Percentiles rank a stretch among this genome's conserved stretches.
These are phyloP conservation scores for Drosophila mulleri DNA, from an alignment of 2,888 invertebrate species.

Conservation along the genomic window DNA sequence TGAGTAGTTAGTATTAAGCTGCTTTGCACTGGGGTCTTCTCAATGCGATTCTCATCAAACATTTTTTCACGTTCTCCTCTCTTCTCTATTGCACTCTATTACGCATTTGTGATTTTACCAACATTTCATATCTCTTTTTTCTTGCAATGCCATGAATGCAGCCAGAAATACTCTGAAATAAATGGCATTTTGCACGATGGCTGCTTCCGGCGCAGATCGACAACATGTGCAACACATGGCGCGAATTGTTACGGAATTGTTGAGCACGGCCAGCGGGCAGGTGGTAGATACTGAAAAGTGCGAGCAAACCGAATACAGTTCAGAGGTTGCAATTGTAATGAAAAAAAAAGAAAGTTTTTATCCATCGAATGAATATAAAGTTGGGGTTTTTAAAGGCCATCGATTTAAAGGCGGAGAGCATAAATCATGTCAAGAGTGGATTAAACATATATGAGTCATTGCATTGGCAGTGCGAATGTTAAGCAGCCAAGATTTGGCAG, in stretches of 20 bases:
- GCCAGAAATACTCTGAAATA: slow-evolving; percentile 6
- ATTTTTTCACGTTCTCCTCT: neutral
- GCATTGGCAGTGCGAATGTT: neutral
- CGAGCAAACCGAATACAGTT: neutral
- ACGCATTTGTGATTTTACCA: slow-evolving; percentile 9
- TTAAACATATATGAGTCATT: slow-evolving; percentile 25
- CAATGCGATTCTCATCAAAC: neutral
- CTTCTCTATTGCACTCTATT: neutral
- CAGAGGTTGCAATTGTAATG: neutral
- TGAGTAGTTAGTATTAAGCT: neutral
- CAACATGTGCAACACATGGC: slow-evolving; percentile 11
- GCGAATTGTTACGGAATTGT: slow-evolving; percentile 13
- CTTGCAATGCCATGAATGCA: slow-evolving; percentile 5
- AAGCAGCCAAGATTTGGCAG: slow-evolving; percentile 23
- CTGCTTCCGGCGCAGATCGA: neutral
- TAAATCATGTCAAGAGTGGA: slow-evolving; percentile 34
- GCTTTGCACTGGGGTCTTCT: neutral
- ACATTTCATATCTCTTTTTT: neutral
- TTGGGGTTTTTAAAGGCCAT: slow-evolving; percentile 6
- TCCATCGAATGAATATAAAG: neutral
- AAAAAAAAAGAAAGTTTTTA: neutral
- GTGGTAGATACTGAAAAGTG: slow-evolving; percentile 5
- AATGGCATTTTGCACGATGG: slow-evolving; percentile 11
- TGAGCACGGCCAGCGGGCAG: slow-evolving; percentile 4
- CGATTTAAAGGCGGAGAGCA: neutral